Evolutionary conservation across 2,888 invertebrate genomes (phyloP).

Genomic region (Hymenopus coronatus): DNA sequence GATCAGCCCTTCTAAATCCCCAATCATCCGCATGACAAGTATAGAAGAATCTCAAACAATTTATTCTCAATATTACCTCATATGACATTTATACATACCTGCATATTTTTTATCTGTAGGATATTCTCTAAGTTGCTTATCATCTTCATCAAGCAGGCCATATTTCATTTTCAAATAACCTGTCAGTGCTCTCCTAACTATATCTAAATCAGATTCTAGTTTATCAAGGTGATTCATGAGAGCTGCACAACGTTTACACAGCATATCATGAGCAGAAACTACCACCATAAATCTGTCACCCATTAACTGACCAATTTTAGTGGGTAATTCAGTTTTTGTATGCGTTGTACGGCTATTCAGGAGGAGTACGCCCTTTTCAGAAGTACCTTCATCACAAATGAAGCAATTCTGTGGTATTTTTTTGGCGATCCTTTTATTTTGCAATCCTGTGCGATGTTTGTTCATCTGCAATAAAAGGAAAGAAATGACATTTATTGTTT

Average conservation of each 20-base stretch:
- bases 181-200: slow-evolving; percentile 41
- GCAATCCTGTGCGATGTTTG: background rate
- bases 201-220: slow-evolving; percentile 49
- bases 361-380: slow-evolving; percentile 43
- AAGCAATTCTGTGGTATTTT: slow-evolving; percentile 43
- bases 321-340: slow-evolving; percentile 49
- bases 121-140: background rate
- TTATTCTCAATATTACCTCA: too few species aligned
- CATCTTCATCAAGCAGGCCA: slow-evolving; percentile 7
- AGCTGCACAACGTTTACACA: slow-evolving; percentile 49
- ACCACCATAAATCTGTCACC: slow-evolving; percentile 52
- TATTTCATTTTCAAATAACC: slow-evolving; percentile 38
- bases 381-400: slow-evolving; percentile 47
- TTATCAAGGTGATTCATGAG: slow-evolving; percentile 51
- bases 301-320: slow-evolving; percentile 51
- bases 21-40: too few species aligned
- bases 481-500: background rate
- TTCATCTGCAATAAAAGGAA: background rate
- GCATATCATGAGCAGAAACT: slow-evolving; percentile 49
- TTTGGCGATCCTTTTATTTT: background rate
- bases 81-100: background rate
- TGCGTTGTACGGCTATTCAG: slow-evolving; percentile 42
- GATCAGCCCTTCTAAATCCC: too few species aligned
- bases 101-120: background rate
- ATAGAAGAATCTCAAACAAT: too few species aligned